A percentile compares a stretch with the other conserved stretches of the same genome.
Evolutionary conservation across 2,888 invertebrate species (phyloP).

Genomic region (Parapristionchus giblindavisi): DNA sequence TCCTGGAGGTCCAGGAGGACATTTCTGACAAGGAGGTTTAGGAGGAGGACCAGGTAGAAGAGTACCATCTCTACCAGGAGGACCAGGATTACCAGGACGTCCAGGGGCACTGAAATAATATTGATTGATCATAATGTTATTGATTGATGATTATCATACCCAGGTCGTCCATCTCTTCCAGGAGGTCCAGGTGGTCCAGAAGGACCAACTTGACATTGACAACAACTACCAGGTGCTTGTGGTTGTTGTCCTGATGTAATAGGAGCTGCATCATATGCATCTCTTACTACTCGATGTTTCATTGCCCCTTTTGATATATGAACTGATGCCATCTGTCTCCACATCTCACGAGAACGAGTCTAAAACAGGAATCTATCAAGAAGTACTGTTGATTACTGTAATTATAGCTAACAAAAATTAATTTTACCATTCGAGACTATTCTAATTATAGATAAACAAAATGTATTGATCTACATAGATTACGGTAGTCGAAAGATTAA

Average conservation of each 20-base stretch:
- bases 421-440: background rate
- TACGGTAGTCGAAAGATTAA: too few relatives aligned
- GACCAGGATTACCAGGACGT: constrained; percentile 66
- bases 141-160: too few relatives aligned
- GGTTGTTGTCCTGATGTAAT: constrained; percentile 43
- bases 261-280: constrained; percentile 43
- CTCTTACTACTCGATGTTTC: constrained; percentile 14
- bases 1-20: constrained; percentile 66
- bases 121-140: too few relatives aligned
- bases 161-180: constrained; percentile 36
- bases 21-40: constrained; percentile 69
- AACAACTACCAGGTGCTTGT: constrained; percentile 57
- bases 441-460: background rate
- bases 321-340: constrained; percentile 69
- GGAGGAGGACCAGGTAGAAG: constrained; percentile 69
- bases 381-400: background rate
- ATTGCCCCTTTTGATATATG: constrained; percentile 53
- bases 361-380: constrained; percentile 39
- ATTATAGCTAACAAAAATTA: background rate
- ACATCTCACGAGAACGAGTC: constrained; percentile 69
- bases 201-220: constrained; percentile 67
- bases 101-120: constrained; percentile 54
- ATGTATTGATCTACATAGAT: too few relatives aligned
- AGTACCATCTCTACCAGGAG: constrained; percentile 61
- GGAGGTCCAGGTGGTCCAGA: constrained; percentile 62